A percentile compares a stretch with the other conserved stretches of the same genome.
These are phyloP conservation scores for Ageneiosus marmoratus DNA, from an alignment of 2,113 vertebrate species.

Conservation along the genomic window DNA sequence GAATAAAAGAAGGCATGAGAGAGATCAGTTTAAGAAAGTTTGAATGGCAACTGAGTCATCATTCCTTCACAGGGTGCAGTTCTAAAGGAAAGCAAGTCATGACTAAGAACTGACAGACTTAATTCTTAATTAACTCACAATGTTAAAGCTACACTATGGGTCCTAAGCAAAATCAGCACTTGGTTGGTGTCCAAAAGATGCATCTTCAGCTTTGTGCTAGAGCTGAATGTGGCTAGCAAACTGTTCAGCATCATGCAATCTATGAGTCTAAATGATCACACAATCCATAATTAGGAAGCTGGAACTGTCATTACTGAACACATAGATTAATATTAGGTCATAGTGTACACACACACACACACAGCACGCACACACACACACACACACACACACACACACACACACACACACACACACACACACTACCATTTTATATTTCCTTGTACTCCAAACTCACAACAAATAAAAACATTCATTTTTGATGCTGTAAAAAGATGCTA, in stretches of 20 bases:
- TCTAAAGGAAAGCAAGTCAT: slow-evolving; percentile 9
- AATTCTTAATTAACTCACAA: background rate
- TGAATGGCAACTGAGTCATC: slow-evolving; percentile 2
- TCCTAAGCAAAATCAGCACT: background rate
- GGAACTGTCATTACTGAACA: background rate
- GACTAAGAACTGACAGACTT: background rate
- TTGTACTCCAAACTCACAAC: background rate
- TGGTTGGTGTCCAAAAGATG: background rate
- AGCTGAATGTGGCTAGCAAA: background rate
- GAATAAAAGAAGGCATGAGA: slow-evolving; percentile 12
- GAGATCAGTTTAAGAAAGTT: slow-evolving; percentile 27
- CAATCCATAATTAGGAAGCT: background rate
- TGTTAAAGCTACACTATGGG: background rate
- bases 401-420: background rate
- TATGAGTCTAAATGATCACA: background rate
- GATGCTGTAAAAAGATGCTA: background rate
- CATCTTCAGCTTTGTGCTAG: background rate
- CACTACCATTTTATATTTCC: background rate
- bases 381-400: no score
- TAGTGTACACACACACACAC: background rate
- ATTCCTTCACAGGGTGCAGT: slow-evolving; percentile 1
- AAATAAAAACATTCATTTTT: background rate
- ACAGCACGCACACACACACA: no score
- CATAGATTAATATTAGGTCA: background rate
- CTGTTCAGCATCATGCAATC: background rate